These are phyloP conservation scores for Fregata magnificens DNA, from an alignment of 2,113 vertebrate genomes.

Conservation along the genomic window DNA sequence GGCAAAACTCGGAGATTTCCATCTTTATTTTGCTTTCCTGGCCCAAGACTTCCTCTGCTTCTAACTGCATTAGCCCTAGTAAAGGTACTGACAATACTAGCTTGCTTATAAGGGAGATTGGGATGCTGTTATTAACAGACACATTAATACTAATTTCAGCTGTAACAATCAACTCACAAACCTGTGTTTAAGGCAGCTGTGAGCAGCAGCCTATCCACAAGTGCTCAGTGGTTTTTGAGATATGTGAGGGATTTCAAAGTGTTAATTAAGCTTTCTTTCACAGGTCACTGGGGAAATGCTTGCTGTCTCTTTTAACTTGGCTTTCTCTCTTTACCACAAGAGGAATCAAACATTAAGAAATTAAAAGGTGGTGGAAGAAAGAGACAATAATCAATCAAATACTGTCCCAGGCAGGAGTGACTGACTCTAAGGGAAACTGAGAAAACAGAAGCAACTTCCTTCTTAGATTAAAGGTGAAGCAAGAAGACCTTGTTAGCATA, in stretches of 20 bases:
- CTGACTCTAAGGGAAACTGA: background rate
- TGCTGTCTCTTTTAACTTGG: background rate
- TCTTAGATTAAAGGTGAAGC: background rate
- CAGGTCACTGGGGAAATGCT: background rate
- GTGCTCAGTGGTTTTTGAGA: background rate
- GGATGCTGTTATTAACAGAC: background rate
- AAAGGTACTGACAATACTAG: background rate
- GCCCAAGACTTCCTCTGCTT: background rate
- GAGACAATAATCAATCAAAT: background rate
- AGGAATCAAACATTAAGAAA: background rate
- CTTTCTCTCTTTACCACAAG: background rate
- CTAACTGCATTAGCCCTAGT: fast-evolving
- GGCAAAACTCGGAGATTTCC: no score
- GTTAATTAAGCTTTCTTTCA: background rate
- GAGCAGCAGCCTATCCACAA: background rate
- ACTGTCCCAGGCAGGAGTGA: background rate
- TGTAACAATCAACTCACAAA: background rate
- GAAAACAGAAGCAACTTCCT: background rate
- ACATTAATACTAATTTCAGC: background rate
- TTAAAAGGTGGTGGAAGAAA: background rate
- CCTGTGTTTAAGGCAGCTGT: background rate
- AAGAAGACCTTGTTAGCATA: background rate
- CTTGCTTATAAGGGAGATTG: background rate
- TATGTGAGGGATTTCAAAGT: background rate
- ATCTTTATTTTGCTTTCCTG: background rate